Conservation (phyloP, 2,113 vertebrate species). For the Meriones unguiculatus region DNA sequence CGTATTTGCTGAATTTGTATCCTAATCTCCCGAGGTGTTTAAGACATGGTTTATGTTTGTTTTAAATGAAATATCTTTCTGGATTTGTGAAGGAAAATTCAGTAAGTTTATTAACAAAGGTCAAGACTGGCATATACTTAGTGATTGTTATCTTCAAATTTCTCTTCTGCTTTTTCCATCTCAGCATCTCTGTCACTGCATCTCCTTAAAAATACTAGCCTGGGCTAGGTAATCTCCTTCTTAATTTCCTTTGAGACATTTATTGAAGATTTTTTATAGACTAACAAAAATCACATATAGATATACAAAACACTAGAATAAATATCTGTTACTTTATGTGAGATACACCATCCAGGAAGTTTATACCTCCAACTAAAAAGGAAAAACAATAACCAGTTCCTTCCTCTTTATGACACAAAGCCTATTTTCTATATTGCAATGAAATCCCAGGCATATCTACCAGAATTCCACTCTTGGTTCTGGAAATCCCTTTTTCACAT, state of each 20-base stretch:
- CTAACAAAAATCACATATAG: neutral
- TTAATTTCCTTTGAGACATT: neutral
- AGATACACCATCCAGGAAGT: neutral
- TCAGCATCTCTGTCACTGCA: neutral
- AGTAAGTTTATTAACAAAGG: neutral
- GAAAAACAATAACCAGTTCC: neutral
- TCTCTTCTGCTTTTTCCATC: neutral
- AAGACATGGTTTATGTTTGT: neutral
- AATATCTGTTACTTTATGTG: neutral
- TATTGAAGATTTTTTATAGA: neutral
- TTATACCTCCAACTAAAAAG: neutral
- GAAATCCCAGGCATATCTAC: neutral
- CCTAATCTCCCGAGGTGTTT: neutral
- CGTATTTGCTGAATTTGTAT: neutral
- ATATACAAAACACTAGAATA: neutral
- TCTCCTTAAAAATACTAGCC: neutral
- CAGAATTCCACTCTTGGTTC: neutral
- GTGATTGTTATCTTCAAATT: neutral
- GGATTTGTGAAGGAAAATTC: neutral
- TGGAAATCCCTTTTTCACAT: neutral
- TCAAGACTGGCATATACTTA: neutral
- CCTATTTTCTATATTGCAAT: neutral
- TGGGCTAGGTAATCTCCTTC: neutral
- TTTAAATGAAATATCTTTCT: slow-evolving; percentile 31
- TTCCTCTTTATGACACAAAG: neutral